Conservation (phyloP, 2,797 vertebrate species). For the Sebastes itinus region DNA sequence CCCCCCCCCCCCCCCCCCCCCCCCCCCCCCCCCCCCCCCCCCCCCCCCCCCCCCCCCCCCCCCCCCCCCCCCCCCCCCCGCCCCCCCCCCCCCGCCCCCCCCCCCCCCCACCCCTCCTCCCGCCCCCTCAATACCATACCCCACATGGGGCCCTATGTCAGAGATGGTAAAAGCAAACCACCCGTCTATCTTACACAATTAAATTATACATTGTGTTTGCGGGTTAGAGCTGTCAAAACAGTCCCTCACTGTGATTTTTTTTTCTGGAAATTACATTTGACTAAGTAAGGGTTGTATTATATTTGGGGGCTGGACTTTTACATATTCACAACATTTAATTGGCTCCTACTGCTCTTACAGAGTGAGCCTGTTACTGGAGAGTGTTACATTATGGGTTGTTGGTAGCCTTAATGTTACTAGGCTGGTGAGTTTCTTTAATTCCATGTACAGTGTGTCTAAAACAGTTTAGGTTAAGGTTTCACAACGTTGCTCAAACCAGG, state of each 20-base stretch:
- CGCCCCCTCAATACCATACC: not conserved
- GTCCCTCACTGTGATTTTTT: not conserved
- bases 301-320: not conserved
- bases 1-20: too few relatives aligned
- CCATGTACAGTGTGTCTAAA: not conserved
- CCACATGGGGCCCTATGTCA: constrained; percentile 8
- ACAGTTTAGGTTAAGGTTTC: not conserved
- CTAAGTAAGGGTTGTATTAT: not conserved
- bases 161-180: constrained; percentile 41
- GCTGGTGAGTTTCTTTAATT: not conserved
- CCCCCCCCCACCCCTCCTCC: not conserved
- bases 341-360: not conserved
- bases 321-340: not conserved
- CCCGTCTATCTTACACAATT: not conserved
- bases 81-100: too few relatives aligned
- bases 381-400: not conserved
- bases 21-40: too few relatives aligned
- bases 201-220: not conserved
- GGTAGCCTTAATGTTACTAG: not conserved
- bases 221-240: not conserved
- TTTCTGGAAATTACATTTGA: not conserved
- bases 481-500: not conserved
- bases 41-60: too few relatives aligned
- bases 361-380: not conserved
- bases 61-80: too few relatives aligned